Percentiles rank a stretch among this genome's conserved stretches.
Evolutionary conservation across 1,140 invertebrate genomes (phyloP).

Genomic region (Drosophila santomea): DNA sequence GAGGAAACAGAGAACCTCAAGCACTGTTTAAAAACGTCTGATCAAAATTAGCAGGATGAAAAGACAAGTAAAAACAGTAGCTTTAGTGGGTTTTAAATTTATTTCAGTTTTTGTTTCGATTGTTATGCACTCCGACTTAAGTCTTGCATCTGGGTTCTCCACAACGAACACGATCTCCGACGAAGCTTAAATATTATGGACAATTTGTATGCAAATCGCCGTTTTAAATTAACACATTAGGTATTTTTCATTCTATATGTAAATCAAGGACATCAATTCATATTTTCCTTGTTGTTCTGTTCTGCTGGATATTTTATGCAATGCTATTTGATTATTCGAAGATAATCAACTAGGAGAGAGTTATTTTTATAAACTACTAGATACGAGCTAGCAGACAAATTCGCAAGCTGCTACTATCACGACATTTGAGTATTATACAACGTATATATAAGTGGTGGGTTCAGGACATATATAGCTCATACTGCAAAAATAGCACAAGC

Average conservation of each 20-base stretch:
- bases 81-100: constrained; percentile 29
- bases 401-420: constrained; percentile 75
- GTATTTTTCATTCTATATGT: constrained; percentile 34
- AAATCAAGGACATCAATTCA: constrained; percentile 20
- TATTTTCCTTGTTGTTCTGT: constrained; percentile 7
- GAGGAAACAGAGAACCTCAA: constrained; percentile 87
- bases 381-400: constrained; percentile 71
- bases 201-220: constrained; percentile 45
- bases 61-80: background rate
- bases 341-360: constrained; percentile 19
- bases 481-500: constrained; percentile 8
- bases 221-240: constrained; percentile 56
- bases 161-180: constrained; percentile 36
- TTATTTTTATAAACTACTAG: constrained; percentile 50
- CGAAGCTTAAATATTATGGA: constrained; percentile 68
- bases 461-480: constrained; percentile 38
- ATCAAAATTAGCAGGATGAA: background rate
- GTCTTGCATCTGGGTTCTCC: constrained; percentile 32
- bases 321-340: constrained; percentile 15
- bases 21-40: constrained; percentile 32
- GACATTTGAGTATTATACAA: constrained; percentile 81
- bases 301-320: constrained; percentile 6
- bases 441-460: constrained; percentile 49
- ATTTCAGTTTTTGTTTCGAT: constrained; percentile 52
- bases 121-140: constrained; percentile 62